phyloP scores from a whole-genome alignment of 1,140 invertebrate genomes.

The Trichonephila inaurata region DNA sequence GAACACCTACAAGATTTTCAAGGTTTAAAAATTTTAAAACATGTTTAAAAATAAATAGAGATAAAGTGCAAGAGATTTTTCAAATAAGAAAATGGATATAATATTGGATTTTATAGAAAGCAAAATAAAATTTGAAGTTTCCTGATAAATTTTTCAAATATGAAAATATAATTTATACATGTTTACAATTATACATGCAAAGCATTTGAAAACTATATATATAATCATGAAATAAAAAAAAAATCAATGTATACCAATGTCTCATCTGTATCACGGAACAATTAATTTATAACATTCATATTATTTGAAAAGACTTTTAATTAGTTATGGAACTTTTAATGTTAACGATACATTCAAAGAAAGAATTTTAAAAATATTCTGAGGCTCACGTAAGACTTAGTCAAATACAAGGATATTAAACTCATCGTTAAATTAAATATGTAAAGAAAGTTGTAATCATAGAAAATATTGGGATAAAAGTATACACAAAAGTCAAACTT shows the following conservation, averaged over 20 bases:
- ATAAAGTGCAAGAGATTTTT: background rate
- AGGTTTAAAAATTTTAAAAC: too few relatives aligned
- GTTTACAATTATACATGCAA: too few relatives aligned
- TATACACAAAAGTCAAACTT: constrained; percentile 81
- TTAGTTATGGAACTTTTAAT: background rate
- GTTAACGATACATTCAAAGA: background rate
- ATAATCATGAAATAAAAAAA: too few relatives aligned
- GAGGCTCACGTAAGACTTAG: background rate
- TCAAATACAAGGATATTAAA: background rate
- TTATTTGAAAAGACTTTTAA: background rate
- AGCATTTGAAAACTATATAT: too few relatives aligned
- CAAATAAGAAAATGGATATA: background rate
- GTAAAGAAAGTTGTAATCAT: too few relatives aligned
- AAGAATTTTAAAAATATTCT: background rate
- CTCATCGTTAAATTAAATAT: too few relatives aligned
- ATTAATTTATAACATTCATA: background rate
- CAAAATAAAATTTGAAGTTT: too few relatives aligned
- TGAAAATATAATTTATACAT: too few relatives aligned
- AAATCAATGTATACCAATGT: background rate
- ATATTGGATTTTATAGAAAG: too few relatives aligned
- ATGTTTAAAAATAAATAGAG: background rate
- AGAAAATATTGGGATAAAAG: background rate
- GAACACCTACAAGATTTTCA: constrained; percentile 84
- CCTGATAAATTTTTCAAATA: too few relatives aligned
- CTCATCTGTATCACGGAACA: background rate